These are phyloP conservation scores for Poecilia picta DNA, from an alignment of 2,797 vertebrate species.

Conservation along the genomic window DNA sequence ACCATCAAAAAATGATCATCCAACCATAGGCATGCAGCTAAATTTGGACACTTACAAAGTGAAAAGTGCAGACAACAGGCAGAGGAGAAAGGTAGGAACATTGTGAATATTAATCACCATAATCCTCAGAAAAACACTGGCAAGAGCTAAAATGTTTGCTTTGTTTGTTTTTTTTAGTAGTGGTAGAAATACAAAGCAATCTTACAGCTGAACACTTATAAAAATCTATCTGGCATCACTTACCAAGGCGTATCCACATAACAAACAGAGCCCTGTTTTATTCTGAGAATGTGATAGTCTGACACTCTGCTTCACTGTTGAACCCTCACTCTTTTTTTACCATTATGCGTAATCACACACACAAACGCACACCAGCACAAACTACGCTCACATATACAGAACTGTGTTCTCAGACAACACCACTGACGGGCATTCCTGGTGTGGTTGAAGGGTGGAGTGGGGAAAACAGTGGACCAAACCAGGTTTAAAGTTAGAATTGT, in stretches of 20 bases:
- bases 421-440: constrained; percentile 72
- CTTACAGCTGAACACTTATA: constrained; percentile 53
- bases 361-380: constrained; percentile 5
- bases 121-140: constrained; percentile 28
- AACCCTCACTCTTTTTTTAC: constrained; percentile 52
- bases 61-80: constrained; percentile 43
- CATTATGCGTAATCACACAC: constrained; percentile 43
- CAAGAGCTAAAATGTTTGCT: neutral
- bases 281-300: constrained; percentile 70
- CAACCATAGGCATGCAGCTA: constrained; percentile 74
- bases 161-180: neutral
- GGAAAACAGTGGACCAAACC: constrained; percentile 70
- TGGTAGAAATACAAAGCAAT: constrained; percentile 42
- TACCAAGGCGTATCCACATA: constrained; percentile 63
- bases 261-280: constrained; percentile 66
- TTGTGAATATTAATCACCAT: constrained; percentile 38
- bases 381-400: neutral
- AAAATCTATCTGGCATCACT: constrained; percentile 72
- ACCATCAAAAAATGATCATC: constrained; percentile 78
- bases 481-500: constrained; percentile 78
- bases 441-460: constrained; percentile 76
- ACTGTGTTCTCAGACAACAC: constrained; percentile 56
- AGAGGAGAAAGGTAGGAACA: constrained; percentile 27
- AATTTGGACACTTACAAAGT: constrained; percentile 69
- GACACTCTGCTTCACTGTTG: constrained; percentile 62